Evolutionary conservation across 1,140 invertebrate species (phyloP).

Genomic region (Drosophila insularis): DNA sequence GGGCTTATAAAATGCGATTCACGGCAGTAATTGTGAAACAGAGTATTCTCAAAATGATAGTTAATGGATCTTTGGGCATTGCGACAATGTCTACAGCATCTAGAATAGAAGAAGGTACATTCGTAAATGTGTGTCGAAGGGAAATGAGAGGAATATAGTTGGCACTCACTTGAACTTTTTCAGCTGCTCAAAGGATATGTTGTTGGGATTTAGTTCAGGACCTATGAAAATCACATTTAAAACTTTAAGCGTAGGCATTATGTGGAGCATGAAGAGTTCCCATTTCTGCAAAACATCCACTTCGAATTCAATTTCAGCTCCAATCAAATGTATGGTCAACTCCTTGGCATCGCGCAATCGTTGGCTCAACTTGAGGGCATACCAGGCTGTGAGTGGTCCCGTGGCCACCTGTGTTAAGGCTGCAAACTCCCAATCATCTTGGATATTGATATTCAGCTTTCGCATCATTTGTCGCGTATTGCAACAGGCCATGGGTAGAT

Average conservation of each 20-base stretch:
- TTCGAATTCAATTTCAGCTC: conserved; percentile 89
- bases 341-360: conserved; percentile 61
- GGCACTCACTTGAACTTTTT: conserved; percentile 64
- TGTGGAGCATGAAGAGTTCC: conserved; percentile 88
- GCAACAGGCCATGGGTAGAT: conserved; percentile 56
- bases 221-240: conserved; percentile 86
- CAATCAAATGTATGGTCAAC: conserved; percentile 70
- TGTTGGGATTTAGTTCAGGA: conserved; percentile 85
- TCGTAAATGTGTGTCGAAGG: no score
- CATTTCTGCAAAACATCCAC: conserved; percentile 87
- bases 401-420: conserved; percentile 86
- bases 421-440: conserved; percentile 85
- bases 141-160: no score
- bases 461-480: conserved; percentile 61
- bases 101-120: conserved; percentile 14
- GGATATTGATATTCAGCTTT: conserved; percentile 67
- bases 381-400: conserved; percentile 86
- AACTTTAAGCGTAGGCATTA: conserved; percentile 84
- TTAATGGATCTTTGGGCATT: conserved; percentile 58
- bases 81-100: conserved; percentile 66
- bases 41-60: conserved; percentile 80
- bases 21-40: conserved; percentile 85
- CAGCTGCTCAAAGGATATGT: conserved; percentile 83
- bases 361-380: conserved; percentile 83
- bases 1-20: conserved; percentile 83